Base-by-base conservation (phyloP, 2,888 invertebrate species). In the Pyrrhia umbra region DNA sequence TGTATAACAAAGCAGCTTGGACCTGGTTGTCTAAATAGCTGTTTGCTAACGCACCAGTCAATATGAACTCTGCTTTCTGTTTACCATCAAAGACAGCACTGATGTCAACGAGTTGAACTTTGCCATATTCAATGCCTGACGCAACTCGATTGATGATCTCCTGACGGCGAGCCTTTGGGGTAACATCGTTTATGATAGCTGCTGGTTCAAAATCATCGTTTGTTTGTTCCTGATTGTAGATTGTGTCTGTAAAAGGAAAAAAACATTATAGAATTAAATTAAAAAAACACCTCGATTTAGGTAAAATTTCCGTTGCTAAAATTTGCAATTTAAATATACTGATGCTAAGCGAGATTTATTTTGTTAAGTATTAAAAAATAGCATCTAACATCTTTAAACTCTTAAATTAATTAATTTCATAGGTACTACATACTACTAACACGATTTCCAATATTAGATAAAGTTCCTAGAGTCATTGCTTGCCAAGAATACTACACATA, bases 11-110 rank as follows among this genome's bases (percentile, higher is more conserved):
- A 13, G 96, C 87, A 37, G 92, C 85, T 46, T 96, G 95, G 10
- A 94, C 87, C 78, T 95, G 96, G 5, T 93, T 88, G 75, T 96
- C 95, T 2, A 95, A 94, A 3, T 92, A 89, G 81, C 96, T 96
- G 15, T 85, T 82, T 30, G 95, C 95, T 21, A 91, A 75, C 21
- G 96, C 96, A 8, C 93, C 86, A 4, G 96, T 96, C 1, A 95
- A 76, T 0, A 91, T 86, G 70, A 95, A 95, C 69, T 95, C 89
- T 10, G 90, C 88, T 63, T 92, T 91, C 73, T 94, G 91, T 49
- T 93, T 86, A 18, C 95, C 96, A 37, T 95, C 92, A 70, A 96
- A 95, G 61, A 95, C 88, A 16, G 96, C 82, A 34, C 95, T 94
- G 0, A 96, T 68, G 74, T 97, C 96, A 0, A 95, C 56, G 9